Evolutionary conservation across 2,113 vertebrate genomes (phyloP), one percentile per base, ranked within the genome.

Genomic region (Cyphomyrus discorhynchus): DNA sequence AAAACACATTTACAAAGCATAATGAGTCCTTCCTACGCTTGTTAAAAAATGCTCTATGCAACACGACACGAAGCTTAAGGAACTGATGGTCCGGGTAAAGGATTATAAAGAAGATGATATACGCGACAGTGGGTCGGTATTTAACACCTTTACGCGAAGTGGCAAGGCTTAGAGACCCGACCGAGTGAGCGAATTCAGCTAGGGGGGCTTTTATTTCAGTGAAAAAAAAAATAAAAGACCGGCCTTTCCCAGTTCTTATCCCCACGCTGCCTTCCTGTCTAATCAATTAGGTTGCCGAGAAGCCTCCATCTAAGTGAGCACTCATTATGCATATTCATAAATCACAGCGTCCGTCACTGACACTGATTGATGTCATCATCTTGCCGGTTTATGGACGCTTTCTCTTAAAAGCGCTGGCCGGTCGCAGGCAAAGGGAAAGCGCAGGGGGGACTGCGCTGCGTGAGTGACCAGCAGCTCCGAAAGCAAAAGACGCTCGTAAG

Each of bases 281-380:
- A 96, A 97, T 97, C 96, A 96, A 97, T 97, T 96, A 96, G 95
- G 93, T 94, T 93, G 94, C 94, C 91, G 92, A 95, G 95, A 96
- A 94, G 94, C 95, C 93, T 92, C 93, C 94, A 93, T 94, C 94
- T 94, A 95, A 95, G 93, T 94, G 94, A 94, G 94, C 94, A 89
- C 94, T 94, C 92, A 95, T 94, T 92, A 95, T 97, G 95, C 96
- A 97, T 97, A 97, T 97, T 97, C 95, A 97, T 95, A 95, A 96
- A 95, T 93, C 93, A 94, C 93, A 92, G 91, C 93, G 95, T 92
- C 93, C 94, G 93, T 94, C 89, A 91, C 90, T 95, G 95, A 94
- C 94, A 95, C 94, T 96, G 95, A 96, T 96, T 95, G 95, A 95
- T 96, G 94, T 92, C 94, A 96, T 94, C 92, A 92, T 94, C 92